These are phyloP conservation scores for Kryptopterus vitreolus DNA, from an alignment of 2,797 vertebrate genomes.

Conservation along the genomic window DNA sequence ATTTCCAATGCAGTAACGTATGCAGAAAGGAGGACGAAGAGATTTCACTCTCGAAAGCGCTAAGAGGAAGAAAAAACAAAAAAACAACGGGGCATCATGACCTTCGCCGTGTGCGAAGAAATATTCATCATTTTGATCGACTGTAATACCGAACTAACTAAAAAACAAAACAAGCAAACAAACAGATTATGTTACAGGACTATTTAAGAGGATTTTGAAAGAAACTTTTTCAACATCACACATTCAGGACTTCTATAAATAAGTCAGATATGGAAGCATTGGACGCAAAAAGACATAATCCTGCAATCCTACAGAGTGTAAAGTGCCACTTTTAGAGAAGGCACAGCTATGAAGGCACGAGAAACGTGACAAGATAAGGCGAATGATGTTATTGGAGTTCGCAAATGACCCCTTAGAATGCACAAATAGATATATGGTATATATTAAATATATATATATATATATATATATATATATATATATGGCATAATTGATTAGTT, in stretches of 20 bases:
- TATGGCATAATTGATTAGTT: neutral
- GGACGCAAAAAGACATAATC: neutral
- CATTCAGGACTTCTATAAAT: neutral
- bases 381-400: neutral
- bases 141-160: slow-evolving; percentile 33
- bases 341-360: neutral
- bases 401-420: neutral
- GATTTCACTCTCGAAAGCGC: slow-evolving; percentile 25
- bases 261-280: neutral
- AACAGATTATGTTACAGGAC: slow-evolving; percentile 7
- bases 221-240: slow-evolving; percentile 21
- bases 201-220: slow-evolving; percentile 23
- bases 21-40: neutral
- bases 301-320: neutral
- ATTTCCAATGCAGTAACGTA: slow-evolving; percentile 35
- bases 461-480: neutral
- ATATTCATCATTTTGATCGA: slow-evolving; percentile 43
- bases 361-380: neutral
- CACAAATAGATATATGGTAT: neutral
- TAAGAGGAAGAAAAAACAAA: no score
- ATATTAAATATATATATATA: no score
- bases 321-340: neutral
- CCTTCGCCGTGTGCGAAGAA: slow-evolving; percentile 5
- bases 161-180: slow-evolving; percentile 22
- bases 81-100: slow-evolving; percentile 37